These are phyloP conservation scores for Campoletis raptor DNA, from an alignment of 2,888 invertebrate genomes.

Conservation along the genomic window DNA sequence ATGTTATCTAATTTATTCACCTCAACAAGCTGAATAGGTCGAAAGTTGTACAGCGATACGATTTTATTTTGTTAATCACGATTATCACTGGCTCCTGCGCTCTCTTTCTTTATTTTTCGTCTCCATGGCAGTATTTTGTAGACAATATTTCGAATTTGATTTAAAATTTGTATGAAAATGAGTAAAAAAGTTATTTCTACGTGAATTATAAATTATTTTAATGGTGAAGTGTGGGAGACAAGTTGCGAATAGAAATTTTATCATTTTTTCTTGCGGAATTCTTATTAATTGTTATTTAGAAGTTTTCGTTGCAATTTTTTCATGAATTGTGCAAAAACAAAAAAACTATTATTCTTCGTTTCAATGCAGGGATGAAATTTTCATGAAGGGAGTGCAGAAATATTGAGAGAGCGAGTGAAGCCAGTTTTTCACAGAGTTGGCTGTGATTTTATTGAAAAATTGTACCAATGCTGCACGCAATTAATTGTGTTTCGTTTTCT, in stretches of 20 bases:
- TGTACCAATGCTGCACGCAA: conserved; percentile 48
- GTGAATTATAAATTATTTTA: not conserved
- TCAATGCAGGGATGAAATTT: not conserved
- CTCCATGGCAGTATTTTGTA: conserved; percentile 39
- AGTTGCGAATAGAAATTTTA: not conserved
- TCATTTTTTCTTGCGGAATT: not conserved
- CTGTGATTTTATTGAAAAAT: conserved; percentile 44
- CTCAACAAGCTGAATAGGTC: conserved; percentile 72
- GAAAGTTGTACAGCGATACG: conserved; percentile 71
- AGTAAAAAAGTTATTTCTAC: not conserved
- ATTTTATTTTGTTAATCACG: conserved; percentile 54
- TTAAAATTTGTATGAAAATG: conserved; percentile 11
- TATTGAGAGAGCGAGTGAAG: conserved; percentile 47
- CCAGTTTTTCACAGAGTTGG: conserved; percentile 40
- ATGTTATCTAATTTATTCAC: conserved; percentile 68
- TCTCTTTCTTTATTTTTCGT: conserved; percentile 21
- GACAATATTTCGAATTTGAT: not conserved
- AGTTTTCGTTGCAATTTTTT: not conserved
- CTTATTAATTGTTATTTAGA: not conserved
- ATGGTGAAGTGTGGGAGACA: not conserved
- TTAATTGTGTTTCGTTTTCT: conserved; percentile 19
- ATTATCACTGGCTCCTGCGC: conserved; percentile 47
- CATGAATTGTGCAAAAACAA: not conserved
- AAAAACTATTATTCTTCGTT: not conserved
- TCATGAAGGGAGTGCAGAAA: conserved; percentile 1